Base-by-base conservation (phyloP, 2,888 invertebrate species). In the Polydrusus tereticollis region DNA sequence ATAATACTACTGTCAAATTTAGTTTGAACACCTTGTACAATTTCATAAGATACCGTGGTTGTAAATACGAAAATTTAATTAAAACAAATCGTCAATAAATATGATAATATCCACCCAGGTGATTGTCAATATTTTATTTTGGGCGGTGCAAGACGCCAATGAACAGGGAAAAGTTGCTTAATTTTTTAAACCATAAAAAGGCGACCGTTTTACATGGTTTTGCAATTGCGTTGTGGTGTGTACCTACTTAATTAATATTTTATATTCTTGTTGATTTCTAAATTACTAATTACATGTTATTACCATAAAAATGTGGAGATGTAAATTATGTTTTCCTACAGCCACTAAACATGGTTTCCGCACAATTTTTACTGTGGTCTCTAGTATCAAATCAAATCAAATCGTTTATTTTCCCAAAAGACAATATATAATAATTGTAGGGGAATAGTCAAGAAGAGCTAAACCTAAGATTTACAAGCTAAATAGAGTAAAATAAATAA, bases 141-240 rank as follows among this genome's bases (percentile, higher is more conserved):
- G n/a, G 47, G 21, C 6, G 12, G 10, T 47, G 58, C 6, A 59
- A 59, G 43, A 23, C 8, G 14, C 36, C 59, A 59, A n/a, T 59
- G n/a, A 59, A 59, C 18, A n/a, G 21, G 41, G 41, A 59, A 59
- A 41, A 59, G 59, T 38, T 59, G 59, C 38, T 41, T 59, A 41
- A 59, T 41, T 41, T 59, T 43, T 14, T 59, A 18, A 59, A 59
- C 58, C 58, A 59, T 38, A 59, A 41, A 59, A 59, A 59, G 59
- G 59, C 23, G 21, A 59, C 21, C 29, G 29, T 14, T 29, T 12
- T 52, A 52, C 52, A 8, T 16, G 29, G 29, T 52, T 52, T 52
- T 52, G 52, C 52, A 52, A 52, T 52, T 45, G n/a, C 21, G 12
- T 20, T 20, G 18, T 20, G 6, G 6, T 52, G 29, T 52, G 16